phyloP scores from a whole-genome alignment of 2,888 invertebrate species.

The Epinotia ramella region DNA sequence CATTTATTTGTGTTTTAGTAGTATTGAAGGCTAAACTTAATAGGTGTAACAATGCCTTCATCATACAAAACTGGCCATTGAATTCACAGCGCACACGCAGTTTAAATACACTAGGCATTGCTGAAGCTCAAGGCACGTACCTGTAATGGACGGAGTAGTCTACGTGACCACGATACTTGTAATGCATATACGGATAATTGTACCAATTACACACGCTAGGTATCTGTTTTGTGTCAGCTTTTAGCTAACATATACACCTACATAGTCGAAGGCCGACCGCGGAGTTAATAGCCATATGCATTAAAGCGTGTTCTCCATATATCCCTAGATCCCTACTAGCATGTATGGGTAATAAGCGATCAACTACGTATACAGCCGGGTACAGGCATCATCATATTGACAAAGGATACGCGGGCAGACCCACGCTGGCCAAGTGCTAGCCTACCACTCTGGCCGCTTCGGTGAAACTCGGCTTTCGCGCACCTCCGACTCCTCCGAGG shows the following conservation, averaged over 20 bases:
- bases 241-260: constrained; percentile 19
- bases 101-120: constrained; percentile 24
- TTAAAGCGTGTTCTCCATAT: background rate
- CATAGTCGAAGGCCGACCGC: constrained; percentile 4
- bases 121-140: constrained; percentile 38
- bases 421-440: too few species aligned
- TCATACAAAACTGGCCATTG: constrained; percentile 32
- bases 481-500: too few species aligned
- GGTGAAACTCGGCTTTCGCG: too few species aligned
- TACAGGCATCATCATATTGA: too few species aligned
- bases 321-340: background rate
- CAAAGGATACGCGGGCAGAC: too few species aligned
- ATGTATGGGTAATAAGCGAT: background rate
- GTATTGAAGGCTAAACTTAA: constrained; percentile 25
- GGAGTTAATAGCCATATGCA: background rate
- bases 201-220: constrained; percentile 23
- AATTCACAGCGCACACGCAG: constrained; percentile 24
- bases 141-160: constrained; percentile 30
- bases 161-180: constrained; percentile 42
- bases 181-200: constrained; percentile 39
- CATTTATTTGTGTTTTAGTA: constrained; percentile 10
- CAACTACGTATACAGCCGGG: too few species aligned
- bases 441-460: too few species aligned
- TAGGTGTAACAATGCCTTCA: constrained; percentile 30
- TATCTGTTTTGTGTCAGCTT: constrained; percentile 32